Percentiles rank a stretch among this genome's conserved stretches.
Evolutionary conservation across 1,140 invertebrate genomes (phyloP).

Genomic region (Plectus sambesii): DNA sequence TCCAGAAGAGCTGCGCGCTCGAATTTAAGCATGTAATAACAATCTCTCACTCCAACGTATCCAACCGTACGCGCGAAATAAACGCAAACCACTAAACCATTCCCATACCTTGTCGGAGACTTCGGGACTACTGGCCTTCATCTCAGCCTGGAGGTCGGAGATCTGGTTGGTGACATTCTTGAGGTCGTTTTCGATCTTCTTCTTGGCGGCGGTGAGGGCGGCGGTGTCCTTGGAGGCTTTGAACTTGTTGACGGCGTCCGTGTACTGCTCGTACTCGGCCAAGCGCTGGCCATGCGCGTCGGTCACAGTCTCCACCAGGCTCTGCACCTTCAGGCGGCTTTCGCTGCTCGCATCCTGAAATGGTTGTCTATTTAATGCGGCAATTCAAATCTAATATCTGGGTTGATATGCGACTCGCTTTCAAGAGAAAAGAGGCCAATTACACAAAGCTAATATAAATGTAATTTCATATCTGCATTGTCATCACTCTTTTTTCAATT

Average conservation of each 20-base stretch:
- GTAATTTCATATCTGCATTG: no score
- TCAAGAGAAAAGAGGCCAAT: no score
- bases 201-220: conserved; percentile 39
- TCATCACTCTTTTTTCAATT: no score
- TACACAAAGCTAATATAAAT: no score
- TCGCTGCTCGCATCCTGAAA: not conserved
- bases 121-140: conserved; percentile 46
- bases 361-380: not conserved
- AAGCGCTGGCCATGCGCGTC: conserved; percentile 46
- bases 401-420: no score
- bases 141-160: conserved; percentile 40
- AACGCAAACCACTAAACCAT: no score
- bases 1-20: no score
- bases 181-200: conserved; percentile 48
- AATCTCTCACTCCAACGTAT: no score
- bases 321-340: not conserved
- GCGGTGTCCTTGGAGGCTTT: conserved; percentile 46
- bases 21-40: no score
- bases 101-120: conserved; percentile 48
- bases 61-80: no score
- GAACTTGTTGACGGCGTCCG: conserved; percentile 49
- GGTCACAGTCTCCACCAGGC: not conserved
- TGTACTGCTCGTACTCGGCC: conserved; percentile 48
- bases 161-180: conserved; percentile 46
- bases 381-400: not conserved